Base-by-base conservation (phyloP, 35 echinoderm and acorn worm species). In the Ptychodera flava region DNA sequence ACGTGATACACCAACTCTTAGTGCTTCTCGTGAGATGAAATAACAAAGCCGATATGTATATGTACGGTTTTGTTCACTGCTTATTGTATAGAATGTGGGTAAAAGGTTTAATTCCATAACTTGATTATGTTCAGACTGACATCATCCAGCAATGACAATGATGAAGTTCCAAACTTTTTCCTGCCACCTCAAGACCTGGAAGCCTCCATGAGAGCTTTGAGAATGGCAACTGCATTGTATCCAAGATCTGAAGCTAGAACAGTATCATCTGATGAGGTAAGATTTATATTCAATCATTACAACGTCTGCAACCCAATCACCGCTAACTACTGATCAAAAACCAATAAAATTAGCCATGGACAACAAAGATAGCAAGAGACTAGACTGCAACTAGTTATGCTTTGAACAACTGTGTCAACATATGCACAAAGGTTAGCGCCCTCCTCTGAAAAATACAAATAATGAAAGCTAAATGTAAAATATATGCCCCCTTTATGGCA, bases 101-200 rank as follows among this genome's bases (percentile, higher is more conserved):
- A n/a, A n/a, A n/a, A n/a, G n/a, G n/a, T n/a, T n/a, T n/a, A n/a
- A n/a, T n/a, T n/a, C n/a, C n/a, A n/a, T n/a, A n/a, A n/a, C n/a
- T n/a, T n/a, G 22, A 64, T 64, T 6, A 64, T 64, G 22, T 64
- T 64, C 6, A 64, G 45, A 64, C 45, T 64, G 22, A 64, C 45
- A 12, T 12, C 45, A 64, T 22, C 6, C 22, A 64, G 6, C 22
- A 22, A 64, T 12, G 45, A 64, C 22, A 22, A 12, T 64, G 82
- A 85, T 31, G 84, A 84, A 84, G 79, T 97, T 28, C 95, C 95
- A 36, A 93, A 97, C 34, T 97, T 97, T 85, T 97, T 97, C 86
- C 90, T 97, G 22, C 95, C 92, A 29, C 82, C 92, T 35, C 82
- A 83, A 36, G 95, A 94, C 36, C 87, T 97, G 16, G 95, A 93